Evolutionary conservation across 1,140 invertebrate species (phyloP).

Genomic region (Aradophagus sp.): DNA sequence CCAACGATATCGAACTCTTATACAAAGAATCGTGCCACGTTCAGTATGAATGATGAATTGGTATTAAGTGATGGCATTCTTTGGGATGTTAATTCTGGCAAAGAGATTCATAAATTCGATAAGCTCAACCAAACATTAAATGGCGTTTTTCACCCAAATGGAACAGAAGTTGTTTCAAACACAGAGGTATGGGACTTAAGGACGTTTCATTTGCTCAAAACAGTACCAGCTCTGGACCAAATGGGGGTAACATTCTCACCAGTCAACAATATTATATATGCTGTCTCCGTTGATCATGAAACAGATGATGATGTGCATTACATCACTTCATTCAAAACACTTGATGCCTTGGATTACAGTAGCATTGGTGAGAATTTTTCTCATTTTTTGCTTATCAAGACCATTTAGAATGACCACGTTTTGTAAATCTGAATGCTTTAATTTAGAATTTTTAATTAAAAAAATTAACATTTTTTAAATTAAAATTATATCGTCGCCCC

Average conservation of each 20-base stretch:
- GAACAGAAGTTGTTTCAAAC: constrained; percentile 92
- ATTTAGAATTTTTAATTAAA: no score
- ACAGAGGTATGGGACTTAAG: constrained; percentile 96
- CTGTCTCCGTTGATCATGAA: constrained; percentile 79
- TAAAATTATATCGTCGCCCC: no score
- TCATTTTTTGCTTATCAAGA: background rate
- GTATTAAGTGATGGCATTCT: constrained; percentile 94
- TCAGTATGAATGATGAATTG: constrained; percentile 94
- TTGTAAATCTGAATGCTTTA: no score
- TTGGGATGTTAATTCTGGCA: constrained; percentile 92
- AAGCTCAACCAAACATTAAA: constrained; percentile 96
- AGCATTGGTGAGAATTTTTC: constrained; percentile 82
- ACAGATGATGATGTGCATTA: constrained; percentile 80
- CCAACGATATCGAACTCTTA: constrained; percentile 93
- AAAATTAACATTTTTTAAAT: no score
- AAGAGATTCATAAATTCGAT: constrained; percentile 97
- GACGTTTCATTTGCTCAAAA: constrained; percentile 94
- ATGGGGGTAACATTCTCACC: constrained; percentile 85
- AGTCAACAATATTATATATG: constrained; percentile 81
- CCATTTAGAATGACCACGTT: no score
- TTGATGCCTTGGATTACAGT: constrained; percentile 95
- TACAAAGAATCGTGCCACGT: constrained; percentile 93
- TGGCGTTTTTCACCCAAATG: constrained; percentile 98
- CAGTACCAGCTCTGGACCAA: constrained; percentile 93
- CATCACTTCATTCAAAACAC: constrained; percentile 93